Conservation (phyloP, 2,888 invertebrate genomes). For the Tetropium fuscum region DNA sequence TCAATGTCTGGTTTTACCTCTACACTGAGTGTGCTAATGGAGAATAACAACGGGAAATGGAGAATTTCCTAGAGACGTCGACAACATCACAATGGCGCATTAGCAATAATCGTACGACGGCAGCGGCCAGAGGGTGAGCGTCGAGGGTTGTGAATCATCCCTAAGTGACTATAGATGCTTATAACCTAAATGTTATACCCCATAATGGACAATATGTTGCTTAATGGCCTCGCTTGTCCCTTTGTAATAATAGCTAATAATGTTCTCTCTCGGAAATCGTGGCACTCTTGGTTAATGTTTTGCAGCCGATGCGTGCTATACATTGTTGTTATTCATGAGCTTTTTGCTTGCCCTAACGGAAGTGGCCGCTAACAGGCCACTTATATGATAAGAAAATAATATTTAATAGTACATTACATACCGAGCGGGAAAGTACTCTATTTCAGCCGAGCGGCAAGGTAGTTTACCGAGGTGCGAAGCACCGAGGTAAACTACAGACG, state of each 20-base stretch:
- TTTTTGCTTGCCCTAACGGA: too few relatives aligned
- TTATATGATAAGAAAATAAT: too few relatives aligned
- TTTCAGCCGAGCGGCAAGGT: too few relatives aligned
- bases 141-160: slow-evolving; percentile 54
- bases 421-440: too few relatives aligned
- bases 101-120: slow-evolving; percentile 44
- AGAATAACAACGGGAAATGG: slow-evolving; percentile 26
- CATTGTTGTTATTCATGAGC: slow-evolving; percentile 5
- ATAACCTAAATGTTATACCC: slow-evolving; percentile 52
- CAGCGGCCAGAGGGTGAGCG: slow-evolving; percentile 39
- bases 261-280: slow-evolving; percentile 39
- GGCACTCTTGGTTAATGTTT: slow-evolving; percentile 7
- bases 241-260: slow-evolving; percentile 56
- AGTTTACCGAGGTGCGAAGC: too few relatives aligned
- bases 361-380: too few relatives aligned
- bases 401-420: too few relatives aligned
- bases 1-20: slow-evolving; percentile 4
- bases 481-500: too few relatives aligned
- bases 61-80: slow-evolving; percentile 24
- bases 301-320: slow-evolving; percentile 3
- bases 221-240: slow-evolving; percentile 55
- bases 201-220: slow-evolving; percentile 59
- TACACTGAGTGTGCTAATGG: slow-evolving; percentile 13
- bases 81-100: slow-evolving; percentile 31
- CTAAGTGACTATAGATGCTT: slow-evolving; percentile 55